A percentile compares a stretch with the other conserved stretches of the same genome.
phyloP scores from a whole-genome alignment of 2,888 invertebrate genomes.

The Frankliniella fusca region DNA sequence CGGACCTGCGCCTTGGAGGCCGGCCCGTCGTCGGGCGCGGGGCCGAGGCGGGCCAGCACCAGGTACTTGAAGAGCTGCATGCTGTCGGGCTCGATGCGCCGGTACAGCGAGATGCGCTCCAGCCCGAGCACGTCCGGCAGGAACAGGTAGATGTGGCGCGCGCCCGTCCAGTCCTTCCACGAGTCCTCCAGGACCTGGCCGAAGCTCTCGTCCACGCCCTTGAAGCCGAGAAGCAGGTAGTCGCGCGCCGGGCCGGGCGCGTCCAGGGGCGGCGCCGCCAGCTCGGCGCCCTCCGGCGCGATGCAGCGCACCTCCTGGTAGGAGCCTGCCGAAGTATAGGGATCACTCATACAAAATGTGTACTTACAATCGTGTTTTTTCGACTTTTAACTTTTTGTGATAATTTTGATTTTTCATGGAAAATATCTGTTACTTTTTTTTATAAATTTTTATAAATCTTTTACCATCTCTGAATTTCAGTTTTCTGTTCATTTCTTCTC shows the following conservation, averaged over 20 bases:
- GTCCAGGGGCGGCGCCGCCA: slow-evolving; percentile 32
- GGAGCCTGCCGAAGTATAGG: slow-evolving; percentile 44
- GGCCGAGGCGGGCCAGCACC: slow-evolving; percentile 42
- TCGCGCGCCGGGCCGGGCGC: slow-evolving; percentile 34
- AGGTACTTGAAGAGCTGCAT: slow-evolving; percentile 48
- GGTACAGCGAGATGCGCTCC: slow-evolving; percentile 46
- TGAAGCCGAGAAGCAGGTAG: slow-evolving; percentile 46
- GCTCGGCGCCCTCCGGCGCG: slow-evolving; percentile 43
- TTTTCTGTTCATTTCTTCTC: no score
- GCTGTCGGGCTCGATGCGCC: slow-evolving; percentile 45
- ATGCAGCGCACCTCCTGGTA: slow-evolving; percentile 46
- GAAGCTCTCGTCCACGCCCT: slow-evolving; percentile 45
- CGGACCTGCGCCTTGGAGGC: neutral
- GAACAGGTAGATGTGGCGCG: slow-evolving; percentile 48
- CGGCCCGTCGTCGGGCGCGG: neutral
- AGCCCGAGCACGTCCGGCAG: slow-evolving; percentile 48
- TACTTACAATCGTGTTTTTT: no score
- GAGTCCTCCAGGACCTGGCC: slow-evolving; percentile 46
- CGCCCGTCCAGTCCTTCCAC: slow-evolving; percentile 51
- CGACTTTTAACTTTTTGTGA: no score
- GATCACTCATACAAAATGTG: no score
- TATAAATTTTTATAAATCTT: no score
- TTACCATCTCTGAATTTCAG: no score
- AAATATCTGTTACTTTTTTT: no score
- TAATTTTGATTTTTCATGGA: no score